These are phyloP conservation scores for Pollimyrus isidori DNA, from an alignment of 2,113 vertebrate species.

Conservation along the genomic window DNA sequence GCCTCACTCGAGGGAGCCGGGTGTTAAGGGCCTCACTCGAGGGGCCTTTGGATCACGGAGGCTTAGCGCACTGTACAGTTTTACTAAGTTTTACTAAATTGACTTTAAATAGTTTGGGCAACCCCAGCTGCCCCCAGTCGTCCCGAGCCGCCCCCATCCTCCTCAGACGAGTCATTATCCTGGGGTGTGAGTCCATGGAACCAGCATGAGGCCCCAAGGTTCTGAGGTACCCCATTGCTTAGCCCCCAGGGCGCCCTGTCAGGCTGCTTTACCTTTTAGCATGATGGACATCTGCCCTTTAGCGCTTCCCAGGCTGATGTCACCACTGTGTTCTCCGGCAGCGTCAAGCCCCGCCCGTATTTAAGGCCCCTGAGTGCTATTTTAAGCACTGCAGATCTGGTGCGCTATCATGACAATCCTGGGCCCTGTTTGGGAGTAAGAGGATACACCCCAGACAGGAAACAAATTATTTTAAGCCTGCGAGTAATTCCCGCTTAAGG, in stretches of 20 bases:
- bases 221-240: background rate
- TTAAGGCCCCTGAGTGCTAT: background rate
- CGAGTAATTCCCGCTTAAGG: background rate
- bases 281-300: background rate
- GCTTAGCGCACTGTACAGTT: background rate
- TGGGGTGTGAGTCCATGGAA: background rate
- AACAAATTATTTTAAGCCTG: background rate
- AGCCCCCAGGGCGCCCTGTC: background rate
- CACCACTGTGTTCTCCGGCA: background rate
- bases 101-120: background rate
- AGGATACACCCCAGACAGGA: background rate
- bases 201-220: background rate
- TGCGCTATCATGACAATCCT: background rate
- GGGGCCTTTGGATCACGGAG: background rate
- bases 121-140: background rate
- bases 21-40: background rate
- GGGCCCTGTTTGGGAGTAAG: background rate
- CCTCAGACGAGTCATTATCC: background rate
- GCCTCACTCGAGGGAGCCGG: background rate
- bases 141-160: background rate
- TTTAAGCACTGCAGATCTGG: background rate
- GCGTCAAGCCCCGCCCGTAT: background rate
- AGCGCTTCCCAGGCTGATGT: background rate
- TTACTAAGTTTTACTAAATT: background rate
- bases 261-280: background rate